Percentiles rank a stretch among this genome's conserved stretches.
Conservation (phyloP, 2,797 vertebrate genomes). For the Varecia variegata region DNA sequence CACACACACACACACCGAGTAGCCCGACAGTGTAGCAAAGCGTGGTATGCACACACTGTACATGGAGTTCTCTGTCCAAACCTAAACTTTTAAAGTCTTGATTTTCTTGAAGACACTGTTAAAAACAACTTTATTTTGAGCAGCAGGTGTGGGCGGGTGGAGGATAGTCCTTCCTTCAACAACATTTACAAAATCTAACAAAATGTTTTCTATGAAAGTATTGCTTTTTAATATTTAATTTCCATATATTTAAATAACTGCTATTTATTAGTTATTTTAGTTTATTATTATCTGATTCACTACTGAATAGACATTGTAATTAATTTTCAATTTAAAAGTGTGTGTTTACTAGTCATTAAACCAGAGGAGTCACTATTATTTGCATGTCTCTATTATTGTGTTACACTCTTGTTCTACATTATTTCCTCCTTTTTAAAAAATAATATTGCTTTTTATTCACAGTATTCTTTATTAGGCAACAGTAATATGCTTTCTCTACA, state of each 20-base stretch:
- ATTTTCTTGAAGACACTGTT: neutral
- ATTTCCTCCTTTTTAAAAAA: neutral
- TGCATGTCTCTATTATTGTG: neutral
- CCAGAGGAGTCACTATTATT: neutral
- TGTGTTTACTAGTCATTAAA: neutral
- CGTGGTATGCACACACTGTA: neutral
- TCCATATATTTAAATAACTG: neutral
- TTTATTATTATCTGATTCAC: neutral
- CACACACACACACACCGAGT: neutral
- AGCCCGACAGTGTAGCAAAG: neutral
- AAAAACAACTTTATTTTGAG: neutral
- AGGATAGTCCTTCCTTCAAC: neutral
- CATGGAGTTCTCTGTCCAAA: neutral
- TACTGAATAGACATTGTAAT: neutral
- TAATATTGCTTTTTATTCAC: neutral
- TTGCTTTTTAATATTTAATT: neutral
- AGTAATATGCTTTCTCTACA: neutral
- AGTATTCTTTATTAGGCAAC: neutral
- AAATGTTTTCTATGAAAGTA: neutral
- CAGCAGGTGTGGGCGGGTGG: accelerated
- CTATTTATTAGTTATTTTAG: neutral
- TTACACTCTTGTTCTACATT: neutral
- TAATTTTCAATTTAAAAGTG: conserved; percentile 3
- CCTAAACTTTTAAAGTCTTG: neutral
- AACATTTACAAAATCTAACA: neutral